Evolutionary conservation across 2,113 vertebrate genomes (phyloP).

Genomic region (Phalacrocorax aristotelis): DNA sequence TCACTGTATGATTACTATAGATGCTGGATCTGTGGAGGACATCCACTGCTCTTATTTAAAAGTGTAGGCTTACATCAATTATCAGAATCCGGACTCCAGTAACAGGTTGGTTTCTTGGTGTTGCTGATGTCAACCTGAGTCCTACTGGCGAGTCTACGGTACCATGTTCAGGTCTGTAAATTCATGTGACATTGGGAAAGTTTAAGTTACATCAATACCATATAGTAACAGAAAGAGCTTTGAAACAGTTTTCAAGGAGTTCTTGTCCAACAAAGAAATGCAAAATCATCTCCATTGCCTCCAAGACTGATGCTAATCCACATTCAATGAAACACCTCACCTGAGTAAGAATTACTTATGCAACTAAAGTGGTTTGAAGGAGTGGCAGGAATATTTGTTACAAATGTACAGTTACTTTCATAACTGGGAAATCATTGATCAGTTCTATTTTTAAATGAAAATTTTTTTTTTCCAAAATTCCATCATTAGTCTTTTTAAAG

Average conservation of each 20-base stretch:
- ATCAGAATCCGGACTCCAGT: not conserved
- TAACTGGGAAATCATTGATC: not conserved
- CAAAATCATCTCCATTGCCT: not conserved
- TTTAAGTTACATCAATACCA: not conserved
- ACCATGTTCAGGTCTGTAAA: not conserved
- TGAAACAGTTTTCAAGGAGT: not conserved
- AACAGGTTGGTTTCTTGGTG: not conserved
- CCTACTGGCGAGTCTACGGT: not conserved
- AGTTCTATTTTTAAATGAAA: not conserved
- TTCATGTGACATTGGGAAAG: not conserved
- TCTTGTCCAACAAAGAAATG: not conserved
- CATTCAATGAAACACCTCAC: not conserved
- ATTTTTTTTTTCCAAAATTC: not conserved
- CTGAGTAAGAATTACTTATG: not conserved
- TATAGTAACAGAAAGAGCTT: not conserved
- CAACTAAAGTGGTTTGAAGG: not conserved
- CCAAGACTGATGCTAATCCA: not conserved
- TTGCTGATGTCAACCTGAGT: not conserved
- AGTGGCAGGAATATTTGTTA: not conserved
- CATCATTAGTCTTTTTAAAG: constrained; percentile 3
- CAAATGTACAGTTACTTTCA: not conserved
- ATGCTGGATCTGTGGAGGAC: not conserved
- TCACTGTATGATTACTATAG: not conserved
- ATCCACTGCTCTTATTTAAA: not conserved
- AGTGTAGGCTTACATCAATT: not conserved